These are phyloP conservation scores for Prorops nasuta DNA, from an alignment of 1,140 invertebrate species.

Conservation along the genomic window DNA sequence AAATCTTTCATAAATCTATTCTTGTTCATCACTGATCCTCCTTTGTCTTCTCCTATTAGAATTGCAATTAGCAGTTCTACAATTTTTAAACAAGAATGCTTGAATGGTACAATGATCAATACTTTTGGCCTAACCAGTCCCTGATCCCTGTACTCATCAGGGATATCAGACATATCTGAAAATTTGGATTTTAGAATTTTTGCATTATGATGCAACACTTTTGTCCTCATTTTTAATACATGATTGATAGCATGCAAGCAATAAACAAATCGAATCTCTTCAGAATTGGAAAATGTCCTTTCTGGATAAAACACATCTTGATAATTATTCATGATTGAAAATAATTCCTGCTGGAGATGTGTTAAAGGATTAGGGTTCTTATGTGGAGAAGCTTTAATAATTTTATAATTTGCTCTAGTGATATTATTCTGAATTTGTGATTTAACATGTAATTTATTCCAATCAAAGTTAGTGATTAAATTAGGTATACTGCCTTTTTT, in stretches of 20 bases:
- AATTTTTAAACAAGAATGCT: slow-evolving; percentile 78
- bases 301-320: slow-evolving; percentile 83
- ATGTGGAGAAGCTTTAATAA: slow-evolving; percentile 55
- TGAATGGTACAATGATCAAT: slow-evolving; percentile 89
- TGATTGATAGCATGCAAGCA: slow-evolving; percentile 90
- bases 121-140: slow-evolving; percentile 92
- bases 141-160: slow-evolving; percentile 90
- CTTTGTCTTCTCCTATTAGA: slow-evolving; percentile 69
- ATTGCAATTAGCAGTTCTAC: slow-evolving; percentile 77
- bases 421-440: slow-evolving; percentile 65
- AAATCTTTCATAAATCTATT: slow-evolving; percentile 87
- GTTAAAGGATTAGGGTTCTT: slow-evolving; percentile 60
- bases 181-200: slow-evolving; percentile 64
- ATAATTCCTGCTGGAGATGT: slow-evolving; percentile 75
- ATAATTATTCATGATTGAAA: slow-evolving; percentile 83
- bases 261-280: slow-evolving; percentile 81
- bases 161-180: slow-evolving; percentile 59
- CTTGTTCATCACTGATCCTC: slow-evolving; percentile 78
- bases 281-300: slow-evolving; percentile 71
- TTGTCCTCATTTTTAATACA: slow-evolving; percentile 80
- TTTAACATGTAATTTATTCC: slow-evolving; percentile 63
- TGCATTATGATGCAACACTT: slow-evolving; percentile 82
- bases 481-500: slow-evolving; percentile 56
- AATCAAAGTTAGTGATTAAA: slow-evolving; percentile 53
- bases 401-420: slow-evolving; percentile 59